Evolutionary conservation across 2,797 vertebrate species (phyloP), one percentile per base, ranked within the genome.

Genomic region (Nannoperca obscura): DNA sequence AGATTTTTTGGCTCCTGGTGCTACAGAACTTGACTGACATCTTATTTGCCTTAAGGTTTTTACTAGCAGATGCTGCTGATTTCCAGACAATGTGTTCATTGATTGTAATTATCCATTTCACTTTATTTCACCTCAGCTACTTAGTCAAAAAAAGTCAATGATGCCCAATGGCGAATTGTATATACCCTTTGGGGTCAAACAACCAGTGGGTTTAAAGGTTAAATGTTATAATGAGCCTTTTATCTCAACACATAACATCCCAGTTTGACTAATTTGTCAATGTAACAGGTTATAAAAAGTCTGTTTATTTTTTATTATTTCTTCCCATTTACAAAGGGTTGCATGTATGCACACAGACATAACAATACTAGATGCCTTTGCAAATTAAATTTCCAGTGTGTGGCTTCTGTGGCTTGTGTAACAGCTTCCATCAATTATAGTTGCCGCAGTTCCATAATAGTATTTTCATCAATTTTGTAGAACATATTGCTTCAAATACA

Each of bases 381-480:
- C 53, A n/a, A 58, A 73, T 68, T 54, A 1, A 12, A 82, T 77
- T 66, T 69, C 46, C 70, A 58, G 22, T 54, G 53, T 50, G 59
- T 53, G 69, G 34, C 54, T 70, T 72, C 50, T 63, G 74, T 47
- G 66, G 70, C 54, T 46, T n/a, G 46, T 40, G 30, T 49, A 40
- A 58, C 71, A 77, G 40, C 38, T 87, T 80, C 74, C 27, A 58
- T 75, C 74, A 52, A 24, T 76, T 72, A 72, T 53, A 76, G 24
- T 52, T 44, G 22, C 5, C 54, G 62, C 50, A 58, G 34, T 15
- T 47, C 32, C 13, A 32, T 32, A 1, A 42, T n/a, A 14, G 32
- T n/a, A 14, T 42, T 57, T 49, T 36, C 44, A 30, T 10, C 10
- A 12, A 49, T 34, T 64, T 66, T 42, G 19, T 67, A 65, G n/a